phyloP scores from a whole-genome alignment of 1,140 invertebrate genomes.

The Drosophila kikkawai region DNA sequence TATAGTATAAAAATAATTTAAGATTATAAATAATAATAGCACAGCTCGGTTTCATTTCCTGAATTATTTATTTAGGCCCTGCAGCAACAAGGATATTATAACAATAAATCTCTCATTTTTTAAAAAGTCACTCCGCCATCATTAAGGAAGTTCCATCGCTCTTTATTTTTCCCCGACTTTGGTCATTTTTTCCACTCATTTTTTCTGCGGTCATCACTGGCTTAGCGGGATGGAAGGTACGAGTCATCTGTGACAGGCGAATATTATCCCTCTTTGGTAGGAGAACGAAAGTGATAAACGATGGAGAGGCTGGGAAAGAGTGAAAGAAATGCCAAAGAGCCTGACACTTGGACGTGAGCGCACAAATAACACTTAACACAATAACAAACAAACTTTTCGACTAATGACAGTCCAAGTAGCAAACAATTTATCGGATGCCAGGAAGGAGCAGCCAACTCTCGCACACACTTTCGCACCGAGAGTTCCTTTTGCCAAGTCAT shows the following conservation, averaged over 20 bases:
- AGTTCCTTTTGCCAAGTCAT: conserved; percentile 78
- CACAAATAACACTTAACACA: conserved; percentile 84
- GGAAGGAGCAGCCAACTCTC: conserved; percentile 40
- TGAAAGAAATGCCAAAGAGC: conserved; percentile 47
- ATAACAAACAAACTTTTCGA: conserved; percentile 84
- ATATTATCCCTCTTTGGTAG: conserved; percentile 39
- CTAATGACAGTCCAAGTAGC: conserved; percentile 84
- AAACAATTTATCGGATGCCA: conserved; percentile 82
- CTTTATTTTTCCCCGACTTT: conserved; percentile 18
- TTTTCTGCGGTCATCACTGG: conserved; percentile 58
- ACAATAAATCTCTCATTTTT: conserved; percentile 39
- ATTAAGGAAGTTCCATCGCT: conserved; percentile 51
- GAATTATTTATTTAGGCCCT: neutral
- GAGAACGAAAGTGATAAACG: conserved; percentile 79
- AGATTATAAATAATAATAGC: neutral
- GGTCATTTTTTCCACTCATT: conserved; percentile 40
- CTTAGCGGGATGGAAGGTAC: conserved; percentile 32
- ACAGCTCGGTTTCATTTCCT: neutral
- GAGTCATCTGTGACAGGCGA: conserved; percentile 68
- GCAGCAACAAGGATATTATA: neutral
- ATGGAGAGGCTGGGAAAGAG: conserved; percentile 30
- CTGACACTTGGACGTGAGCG: conserved; percentile 80
- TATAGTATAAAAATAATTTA: neutral
- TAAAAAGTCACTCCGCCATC: conserved; percentile 51
- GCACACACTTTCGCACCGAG: conserved; percentile 32